These are phyloP conservation scores for Nymphalis urticae DNA, from an alignment of 2,888 invertebrate species.

Conservation along the genomic window DNA sequence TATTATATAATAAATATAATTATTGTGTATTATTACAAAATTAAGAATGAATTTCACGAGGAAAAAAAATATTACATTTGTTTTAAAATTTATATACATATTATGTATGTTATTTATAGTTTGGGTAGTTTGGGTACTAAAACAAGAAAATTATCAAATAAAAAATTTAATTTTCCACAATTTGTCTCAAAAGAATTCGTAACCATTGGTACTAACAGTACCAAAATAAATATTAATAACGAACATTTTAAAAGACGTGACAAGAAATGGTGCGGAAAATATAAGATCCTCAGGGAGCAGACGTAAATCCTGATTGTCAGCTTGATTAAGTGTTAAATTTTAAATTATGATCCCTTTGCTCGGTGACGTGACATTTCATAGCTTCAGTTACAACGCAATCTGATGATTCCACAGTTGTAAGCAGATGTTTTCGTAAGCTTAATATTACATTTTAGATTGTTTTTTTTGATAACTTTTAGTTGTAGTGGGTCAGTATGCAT, in stretches of 20 bases:
- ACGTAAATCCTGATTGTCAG: constrained; percentile 72
- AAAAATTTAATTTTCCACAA: not conserved
- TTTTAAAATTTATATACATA: too few relatives aligned
- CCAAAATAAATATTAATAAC: constrained; percentile 69
- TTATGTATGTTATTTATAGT: too few relatives aligned
- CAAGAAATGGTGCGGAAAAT: constrained; percentile 71
- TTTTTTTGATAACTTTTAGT: too few relatives aligned
- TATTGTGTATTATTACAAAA: too few relatives aligned
- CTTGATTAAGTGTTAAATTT: constrained; percentile 79
- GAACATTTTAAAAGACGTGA: constrained; percentile 57
- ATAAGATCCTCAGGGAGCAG: constrained; percentile 56
- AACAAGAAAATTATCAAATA: not conserved
- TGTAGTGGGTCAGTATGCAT: too few relatives aligned
- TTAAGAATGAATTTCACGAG: too few relatives aligned
- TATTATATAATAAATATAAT: too few relatives aligned
- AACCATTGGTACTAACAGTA: not conserved
- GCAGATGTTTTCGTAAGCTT: not conserved
- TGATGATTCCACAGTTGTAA: constrained; percentile 3
- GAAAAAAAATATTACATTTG: too few relatives aligned
- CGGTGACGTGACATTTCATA: constrained; percentile 21
- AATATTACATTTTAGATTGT: not conserved
- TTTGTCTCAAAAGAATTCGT: not conserved
- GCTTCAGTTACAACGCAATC: constrained; percentile 22
- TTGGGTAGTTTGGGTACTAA: not conserved
- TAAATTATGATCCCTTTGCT: constrained; percentile 62